Conservation (phyloP, 2,113 vertebrate species). For the Onychostoma macrolepis region DNA sequence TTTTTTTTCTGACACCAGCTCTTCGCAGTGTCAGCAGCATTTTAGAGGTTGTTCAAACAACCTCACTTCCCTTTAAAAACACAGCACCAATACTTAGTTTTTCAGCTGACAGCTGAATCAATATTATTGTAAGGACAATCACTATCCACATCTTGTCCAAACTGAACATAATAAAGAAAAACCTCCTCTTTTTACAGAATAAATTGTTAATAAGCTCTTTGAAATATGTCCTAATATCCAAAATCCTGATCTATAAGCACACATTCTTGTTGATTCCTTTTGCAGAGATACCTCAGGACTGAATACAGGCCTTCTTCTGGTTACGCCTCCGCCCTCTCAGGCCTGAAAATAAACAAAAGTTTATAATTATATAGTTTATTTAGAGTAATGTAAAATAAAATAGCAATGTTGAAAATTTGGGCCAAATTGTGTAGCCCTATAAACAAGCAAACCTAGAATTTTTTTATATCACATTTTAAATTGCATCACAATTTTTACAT, state of each 20-base stretch:
- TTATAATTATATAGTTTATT: background rate
- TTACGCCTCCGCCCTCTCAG: constrained; percentile 60
- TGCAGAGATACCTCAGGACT: constrained; percentile 67
- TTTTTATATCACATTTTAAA: background rate
- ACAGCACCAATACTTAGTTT: background rate
- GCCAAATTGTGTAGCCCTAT: background rate
- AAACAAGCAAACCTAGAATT: background rate
- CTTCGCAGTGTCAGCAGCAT: background rate
- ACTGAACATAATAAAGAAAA: background rate
- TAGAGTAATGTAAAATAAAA: background rate
- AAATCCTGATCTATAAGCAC: background rate
- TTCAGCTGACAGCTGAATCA: background rate
- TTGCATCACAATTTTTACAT: background rate
- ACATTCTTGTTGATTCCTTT: background rate
- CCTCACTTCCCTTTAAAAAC: background rate
- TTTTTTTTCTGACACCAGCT: background rate
- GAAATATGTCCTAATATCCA: background rate
- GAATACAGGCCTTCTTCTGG: constrained; percentile 77
- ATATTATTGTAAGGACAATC: background rate
- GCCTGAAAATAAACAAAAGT: constrained; percentile 59
- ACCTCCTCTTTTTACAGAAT: background rate
- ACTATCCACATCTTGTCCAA: background rate
- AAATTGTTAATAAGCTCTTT: background rate
- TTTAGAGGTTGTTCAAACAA: background rate
- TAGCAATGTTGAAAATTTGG: background rate